Percentiles rank a stretch among this genome's conserved stretches.
Evolutionary conservation across 2,113 vertebrate genomes (phyloP).

Genomic region (Takifugu bimaculatus): DNA sequence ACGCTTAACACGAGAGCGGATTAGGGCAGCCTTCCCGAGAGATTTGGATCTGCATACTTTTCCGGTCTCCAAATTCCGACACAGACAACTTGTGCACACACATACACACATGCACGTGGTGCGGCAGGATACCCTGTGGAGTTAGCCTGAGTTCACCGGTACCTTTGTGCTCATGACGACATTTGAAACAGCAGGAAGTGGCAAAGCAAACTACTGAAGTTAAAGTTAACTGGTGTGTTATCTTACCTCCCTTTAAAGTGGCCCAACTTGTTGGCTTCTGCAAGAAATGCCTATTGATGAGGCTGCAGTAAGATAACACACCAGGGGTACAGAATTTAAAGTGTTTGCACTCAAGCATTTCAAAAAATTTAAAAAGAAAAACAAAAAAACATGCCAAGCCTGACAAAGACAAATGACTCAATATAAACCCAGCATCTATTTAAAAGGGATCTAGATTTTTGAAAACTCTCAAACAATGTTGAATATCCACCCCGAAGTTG

Average conservation of each 20-base stretch:
- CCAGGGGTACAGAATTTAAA: constrained; percentile 70
- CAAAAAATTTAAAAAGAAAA: background rate
- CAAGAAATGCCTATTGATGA: constrained; percentile 80
- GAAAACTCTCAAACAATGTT: too few species aligned
- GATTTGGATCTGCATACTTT: constrained; percentile 61
- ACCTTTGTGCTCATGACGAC: constrained; percentile 1
- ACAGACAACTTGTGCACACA: constrained; percentile 14
- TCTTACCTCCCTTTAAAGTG: constrained; percentile 84
- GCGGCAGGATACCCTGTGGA: constrained; percentile 15
- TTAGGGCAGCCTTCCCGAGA: constrained; percentile 61
- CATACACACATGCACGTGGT: constrained; percentile 30
- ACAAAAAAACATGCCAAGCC: constrained; percentile 1
- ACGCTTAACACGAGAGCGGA: constrained; percentile 58
- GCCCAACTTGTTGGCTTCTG: constrained; percentile 82
- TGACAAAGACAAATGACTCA: background rate
- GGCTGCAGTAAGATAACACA: constrained; percentile 74
- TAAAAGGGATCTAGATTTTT: too few species aligned
- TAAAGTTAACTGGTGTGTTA: too few species aligned
- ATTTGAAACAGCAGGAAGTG: constrained; percentile 1
- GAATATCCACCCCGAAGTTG: too few species aligned
- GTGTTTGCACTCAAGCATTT: constrained; percentile 76
- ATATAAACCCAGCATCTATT: background rate
- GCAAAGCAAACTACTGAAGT: background rate
- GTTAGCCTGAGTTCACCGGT: constrained; percentile 7
- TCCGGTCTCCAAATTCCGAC: constrained; percentile 54